Base-by-base conservation (phyloP, 2,888 invertebrate genomes). In the Nasonovia ribisnigri region DNA sequence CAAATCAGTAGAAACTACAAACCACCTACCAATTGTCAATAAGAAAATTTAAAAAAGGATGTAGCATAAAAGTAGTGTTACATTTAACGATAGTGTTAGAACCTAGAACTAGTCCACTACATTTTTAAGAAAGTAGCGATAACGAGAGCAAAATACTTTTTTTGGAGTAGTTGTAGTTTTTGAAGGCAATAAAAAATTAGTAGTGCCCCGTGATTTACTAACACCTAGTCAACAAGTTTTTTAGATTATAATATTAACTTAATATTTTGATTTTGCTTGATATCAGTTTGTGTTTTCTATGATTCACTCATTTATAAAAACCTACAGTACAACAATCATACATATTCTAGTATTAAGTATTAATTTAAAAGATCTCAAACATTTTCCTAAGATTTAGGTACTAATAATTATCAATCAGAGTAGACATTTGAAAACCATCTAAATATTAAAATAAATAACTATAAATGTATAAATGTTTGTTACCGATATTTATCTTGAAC, bases 401-500 rank as follows among this genome's bases (percentile, higher is more conserved):
- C 26, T 57, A 26, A 57, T 57, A 57, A 57, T 26, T 26, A 26
- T 26, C 24, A 54, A 24, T 20, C 54, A 60, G 11, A 60, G 60
- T 10, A 29, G 29, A 11, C 29, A 36, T 36, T 77, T 77, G 77
- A 20, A 67, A 77, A 77, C 8, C 77, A 77, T 77, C 8, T 36
- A 36, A 77, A 36, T 77, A 6, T 20, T 20, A 77, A 67, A 67
- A 60, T 24, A 54, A 54, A 6, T 54, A 26, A 57, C 10, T 26
- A 77, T 16, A n/a, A 67, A n/a, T 67, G n/a, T 26, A 77, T 16
- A n/a, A 67, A n/a, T 67, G n/a, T 94, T 84, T 95, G 95, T 95
- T 95, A 98, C 98, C 98, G 98, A 96, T 98, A 99, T 96, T 99
- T 99, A 96, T 99, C 99, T 96, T 99, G 99, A 95, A 99, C 99